Conservation (phyloP, 1,140 invertebrate species). For the Anastrepha obliqua region DNA sequence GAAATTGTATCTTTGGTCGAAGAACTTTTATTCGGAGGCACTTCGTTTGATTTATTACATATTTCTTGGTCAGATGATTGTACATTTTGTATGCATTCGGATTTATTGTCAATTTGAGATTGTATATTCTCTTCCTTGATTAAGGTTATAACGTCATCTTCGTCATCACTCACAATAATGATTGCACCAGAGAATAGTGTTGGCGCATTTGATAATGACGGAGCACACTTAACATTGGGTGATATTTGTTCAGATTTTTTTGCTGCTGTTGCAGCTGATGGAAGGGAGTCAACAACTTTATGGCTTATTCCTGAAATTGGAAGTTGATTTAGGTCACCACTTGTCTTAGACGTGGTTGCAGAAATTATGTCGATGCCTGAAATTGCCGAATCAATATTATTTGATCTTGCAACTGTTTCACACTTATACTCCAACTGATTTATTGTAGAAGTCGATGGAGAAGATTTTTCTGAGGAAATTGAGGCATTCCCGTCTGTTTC, state of each 20-base stretch:
- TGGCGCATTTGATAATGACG: neutral
- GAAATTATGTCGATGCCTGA: no score
- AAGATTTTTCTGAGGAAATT: no score
- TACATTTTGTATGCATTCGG: neutral
- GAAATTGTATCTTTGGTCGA: neutral
- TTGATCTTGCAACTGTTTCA: no score
- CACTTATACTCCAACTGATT: no score
- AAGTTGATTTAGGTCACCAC: neutral
- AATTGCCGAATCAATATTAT: no score
- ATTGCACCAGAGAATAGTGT: constrained; percentile 3
- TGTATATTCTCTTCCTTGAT: neutral
- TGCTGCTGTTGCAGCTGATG: no score
- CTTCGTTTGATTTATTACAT: neutral
- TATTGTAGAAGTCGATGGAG: no score
- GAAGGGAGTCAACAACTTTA: no score
- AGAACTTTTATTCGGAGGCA: neutral
- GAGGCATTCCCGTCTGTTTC: neutral
- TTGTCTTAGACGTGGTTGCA: neutral
- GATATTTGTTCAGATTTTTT: neutral
- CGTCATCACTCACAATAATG: constrained; percentile 52
- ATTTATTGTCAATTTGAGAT: neutral
- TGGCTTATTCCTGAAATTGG: no score
- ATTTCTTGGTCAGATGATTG: neutral
- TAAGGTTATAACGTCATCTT: neutral
- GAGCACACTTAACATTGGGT: neutral